A percentile compares a stretch with the other conserved stretches of the same genome.
Conservation (phyloP, 2,888 invertebrate genomes). For the Ypsolopha sequella region DNA sequence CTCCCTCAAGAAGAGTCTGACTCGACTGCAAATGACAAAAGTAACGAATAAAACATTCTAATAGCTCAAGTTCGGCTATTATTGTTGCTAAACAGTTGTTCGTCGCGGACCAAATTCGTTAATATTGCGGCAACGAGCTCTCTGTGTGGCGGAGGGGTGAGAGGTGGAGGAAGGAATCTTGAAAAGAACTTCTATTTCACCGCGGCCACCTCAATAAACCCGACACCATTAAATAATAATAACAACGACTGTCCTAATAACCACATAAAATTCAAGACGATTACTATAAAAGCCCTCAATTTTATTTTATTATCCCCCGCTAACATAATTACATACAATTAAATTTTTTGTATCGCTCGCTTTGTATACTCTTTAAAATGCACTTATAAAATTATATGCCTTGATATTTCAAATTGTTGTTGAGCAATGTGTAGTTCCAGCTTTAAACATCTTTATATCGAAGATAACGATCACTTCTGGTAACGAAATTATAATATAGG, state of each 20-base stretch:
- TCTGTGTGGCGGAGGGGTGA: no score
- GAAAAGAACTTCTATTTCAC: conserved; percentile 10
- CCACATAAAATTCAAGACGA: conserved; percentile 19
- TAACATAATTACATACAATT: conserved; percentile 15
- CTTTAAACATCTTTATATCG: no score
- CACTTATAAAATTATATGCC: neutral
- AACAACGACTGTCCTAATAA: conserved; percentile 13
- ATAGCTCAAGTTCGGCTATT: conserved; percentile 22
- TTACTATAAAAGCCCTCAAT: conserved; percentile 19
- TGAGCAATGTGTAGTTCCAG: no score
- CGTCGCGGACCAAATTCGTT: conserved; percentile 12
- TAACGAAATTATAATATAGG: no score
- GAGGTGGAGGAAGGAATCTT: neutral
- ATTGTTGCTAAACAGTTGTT: conserved; percentile 24
- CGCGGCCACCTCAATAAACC: neutral
- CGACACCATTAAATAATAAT: conserved; percentile 14
- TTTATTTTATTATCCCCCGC: conserved; percentile 15
- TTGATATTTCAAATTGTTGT: neutral
- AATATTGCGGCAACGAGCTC: conserved; percentile 3
- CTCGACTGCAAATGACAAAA: conserved; percentile 5
- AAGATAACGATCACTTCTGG: no score
- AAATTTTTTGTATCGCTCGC: conserved; percentile 9
- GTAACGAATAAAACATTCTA: conserved; percentile 21
- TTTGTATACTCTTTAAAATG: neutral
- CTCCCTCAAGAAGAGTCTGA: neutral